Evolutionary conservation across 2,888 invertebrate species (phyloP), one percentile per base, ranked within the genome.

Genomic region (Chalcosyrphus nemorum): DNA sequence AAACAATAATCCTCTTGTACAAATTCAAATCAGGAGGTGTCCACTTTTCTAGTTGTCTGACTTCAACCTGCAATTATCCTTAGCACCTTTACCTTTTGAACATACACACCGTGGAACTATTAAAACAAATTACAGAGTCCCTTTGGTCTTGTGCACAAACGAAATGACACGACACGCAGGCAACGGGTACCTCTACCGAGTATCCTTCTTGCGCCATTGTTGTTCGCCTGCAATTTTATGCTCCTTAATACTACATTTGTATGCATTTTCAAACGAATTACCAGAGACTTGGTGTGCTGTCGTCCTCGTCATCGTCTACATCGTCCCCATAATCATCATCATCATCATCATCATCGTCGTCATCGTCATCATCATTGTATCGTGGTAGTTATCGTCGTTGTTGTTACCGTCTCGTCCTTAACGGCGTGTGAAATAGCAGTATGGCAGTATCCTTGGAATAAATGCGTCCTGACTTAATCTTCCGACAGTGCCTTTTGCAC

Each of bases 141-240:
- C 75, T 38, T 56, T 54, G 41, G 56, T 56, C 45, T 7, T 11
- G 47, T 57, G 47, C 13, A 47, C 19, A 56, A n/a, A 41, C 27
- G 19, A 29, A 56, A 2, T 2, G 15, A n/a, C 7, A 17, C 7
- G 17, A 41, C 2, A 19, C 9, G 41, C n/a, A 38, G 21, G 24
- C 17, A 9, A 0, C 29, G n/a, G n/a, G n/a, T n/a, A n/a, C n/a
- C n/a, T n/a, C n/a, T n/a, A 57, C 2, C 38, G 13, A 29, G 29
- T 32, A 9, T 29, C 43, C 35, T n/a, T n/a, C 24, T 9, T 15
- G 56, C 13, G 43, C 13, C 27, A 57, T 75, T 75, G 65, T 75
- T 75, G 65, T 75, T 75, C 65, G 57, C 65, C 57, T 75, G 75
- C 75, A 75, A 65, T 65, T 75, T 57, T 29, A 75, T 47, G 75